Evolutionary conservation across 1,140 invertebrate genomes (phyloP), one percentile per base, ranked within the genome.

Genomic region (Danaus plexippus): DNA sequence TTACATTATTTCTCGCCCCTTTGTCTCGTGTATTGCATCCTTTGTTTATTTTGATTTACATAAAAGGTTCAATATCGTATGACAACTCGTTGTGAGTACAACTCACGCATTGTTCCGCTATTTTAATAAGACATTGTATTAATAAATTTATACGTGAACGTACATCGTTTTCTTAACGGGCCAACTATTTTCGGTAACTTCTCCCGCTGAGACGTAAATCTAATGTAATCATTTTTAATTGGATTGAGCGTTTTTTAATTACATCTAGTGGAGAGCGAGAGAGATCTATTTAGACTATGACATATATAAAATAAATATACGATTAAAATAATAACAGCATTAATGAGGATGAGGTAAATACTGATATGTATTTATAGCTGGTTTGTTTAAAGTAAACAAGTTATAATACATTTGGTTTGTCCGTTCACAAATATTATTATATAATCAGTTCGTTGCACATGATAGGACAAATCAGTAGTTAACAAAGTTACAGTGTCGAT

Each of bases 131-230:
- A 32, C 22, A 32, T 32, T 32, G 22, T 32, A 32, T 32, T 32
- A 32, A 32, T 32, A 32, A 32, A 32, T 32, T 3, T 32, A 32
- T 32, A 32, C 7, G 22, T 32, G 2, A 32, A 32, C 22, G 40
- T 43, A 52, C 12, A 45, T 11, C 43, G 43, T 45, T 45, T 9
- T 45, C 7, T 32, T 32, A 32, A 32, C 22, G 22, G 22, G 22
- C 22, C 22, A 32, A 32, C 22, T 32, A 32, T 32, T 32, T 32
- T 32, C 22, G 22, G 22, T 32, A 32, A 32, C 22, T 63, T 74
- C 76, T 80, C 80, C 77, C 77, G 70, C 77, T 60, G 63, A 74
- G 75, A 58, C 49, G 46, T 59, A 67, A 63, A 63, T 61, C 54
- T 54, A 52, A 63, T 55, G 43, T 44, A 58, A 59, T 61, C 57